Evolutionary conservation across 2,113 vertebrate genomes (phyloP).

Genomic region (Peucedramus taeniatus): DNA sequence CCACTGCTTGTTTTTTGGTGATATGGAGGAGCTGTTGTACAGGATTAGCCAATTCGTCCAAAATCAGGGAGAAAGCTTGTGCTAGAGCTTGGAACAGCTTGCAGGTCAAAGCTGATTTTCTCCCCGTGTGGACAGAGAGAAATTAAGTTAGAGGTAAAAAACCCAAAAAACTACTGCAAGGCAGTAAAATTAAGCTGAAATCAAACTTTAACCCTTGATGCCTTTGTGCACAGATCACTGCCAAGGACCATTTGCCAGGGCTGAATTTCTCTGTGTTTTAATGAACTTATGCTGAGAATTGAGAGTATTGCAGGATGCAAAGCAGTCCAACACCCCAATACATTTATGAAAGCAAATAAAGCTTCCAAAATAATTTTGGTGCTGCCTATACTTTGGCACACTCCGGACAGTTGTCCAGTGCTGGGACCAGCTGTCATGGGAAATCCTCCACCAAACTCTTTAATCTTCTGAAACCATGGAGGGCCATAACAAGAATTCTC

Average conservation of each 20-base stretch:
- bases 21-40: not conserved
- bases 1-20: not conserved
- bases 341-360: not conserved
- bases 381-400: not conserved
- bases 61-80: not conserved
- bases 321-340: not conserved
- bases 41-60: not conserved
- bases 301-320: not conserved
- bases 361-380: not conserved
- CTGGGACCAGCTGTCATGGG: not conserved
- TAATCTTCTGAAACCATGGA: not conserved
- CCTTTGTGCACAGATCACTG: not conserved
- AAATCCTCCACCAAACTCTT: not conserved
- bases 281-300: not conserved
- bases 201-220: not conserved
- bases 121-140: not conserved
- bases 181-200: not conserved
- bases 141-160: not conserved
- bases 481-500: not conserved
- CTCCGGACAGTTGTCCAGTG: not conserved
- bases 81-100: not conserved
- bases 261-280: not conserved
- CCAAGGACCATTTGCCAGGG: not conserved
- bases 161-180: not conserved
- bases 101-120: not conserved